Evolutionary conservation across 92 coral and sea anemone species (phyloP), one percentile per base, ranked within the genome.

Genomic region (Montipora capitata): DNA sequence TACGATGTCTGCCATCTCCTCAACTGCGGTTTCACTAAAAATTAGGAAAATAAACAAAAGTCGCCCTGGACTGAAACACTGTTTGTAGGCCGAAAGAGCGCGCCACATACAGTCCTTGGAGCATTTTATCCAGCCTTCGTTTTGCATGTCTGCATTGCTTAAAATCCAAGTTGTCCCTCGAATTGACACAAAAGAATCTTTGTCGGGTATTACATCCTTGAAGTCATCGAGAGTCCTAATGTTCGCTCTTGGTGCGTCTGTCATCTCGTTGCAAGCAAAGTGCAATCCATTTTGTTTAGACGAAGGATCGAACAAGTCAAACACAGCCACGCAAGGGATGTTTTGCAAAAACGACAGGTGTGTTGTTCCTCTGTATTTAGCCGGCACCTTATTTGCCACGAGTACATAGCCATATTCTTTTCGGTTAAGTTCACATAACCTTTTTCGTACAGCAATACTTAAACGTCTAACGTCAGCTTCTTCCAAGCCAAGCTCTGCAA

Each of bases 141-240:
- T 83, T 41, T 92, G 94, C 94, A 92, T 92, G 2, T 85, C 72
- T 58, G 89, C 90, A 39, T 40, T 69, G 20, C 68, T 82, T 16
- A 85, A 67, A 43, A 92, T 82, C 95, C 95, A 92, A 7, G 95
- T 92, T 15, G 95, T 92, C 2, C 93, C 95, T 42, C 93, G 72
- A 0, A 84, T 68, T 76, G 95, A 85, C 12, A 71, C 15, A 1
- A 51, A 39, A 3, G 78, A 87, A 2, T 89, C 76, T 40, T 82
- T 72, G 57, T 72, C 74, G 4, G 93, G 27, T 59, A 17, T 41
- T 15, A 57, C 80, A 5, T 79, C 90, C 40, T 92, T 92, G 41
- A 92, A 92, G 41, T 92, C 95, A 10, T 86, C 90, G 42, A 92
- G 78, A 59, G 67, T 80, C 66, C 78, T 79, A 52, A 73, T 56